Evolutionary conservation across 2,797 vertebrate species (phyloP).

Genomic region (Liasis olivaceus): DNA sequence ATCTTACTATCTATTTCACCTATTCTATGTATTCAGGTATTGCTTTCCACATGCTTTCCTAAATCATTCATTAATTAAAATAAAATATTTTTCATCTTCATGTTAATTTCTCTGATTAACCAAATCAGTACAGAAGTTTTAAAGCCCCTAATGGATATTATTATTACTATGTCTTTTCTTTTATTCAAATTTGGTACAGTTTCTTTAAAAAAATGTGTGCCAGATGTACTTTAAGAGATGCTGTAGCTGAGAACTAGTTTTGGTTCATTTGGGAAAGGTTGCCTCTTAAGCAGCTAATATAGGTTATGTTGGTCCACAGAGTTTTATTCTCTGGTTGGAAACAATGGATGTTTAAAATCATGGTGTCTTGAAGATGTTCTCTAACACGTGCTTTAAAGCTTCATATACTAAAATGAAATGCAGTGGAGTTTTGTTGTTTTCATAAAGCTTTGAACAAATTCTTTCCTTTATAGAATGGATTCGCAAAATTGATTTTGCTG

Average conservation of each 20-base stretch:
- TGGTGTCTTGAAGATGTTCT: neutral
- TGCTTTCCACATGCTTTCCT: neutral
- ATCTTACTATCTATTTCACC: neutral
- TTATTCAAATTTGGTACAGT: neutral
- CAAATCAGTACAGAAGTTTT: neutral
- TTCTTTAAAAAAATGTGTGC: neutral
- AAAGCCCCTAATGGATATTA: neutral
- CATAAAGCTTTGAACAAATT: neutral
- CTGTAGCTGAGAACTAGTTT: neutral
- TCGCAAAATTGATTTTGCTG: neutral
- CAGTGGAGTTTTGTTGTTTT: neutral
- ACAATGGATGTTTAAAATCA: neutral
- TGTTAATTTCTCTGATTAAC: neutral
- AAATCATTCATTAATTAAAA: neutral
- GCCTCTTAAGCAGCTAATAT: neutral
- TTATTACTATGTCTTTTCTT: neutral
- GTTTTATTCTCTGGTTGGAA: neutral
- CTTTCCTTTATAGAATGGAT: neutral
- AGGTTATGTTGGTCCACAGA: neutral
- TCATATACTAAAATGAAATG: neutral
- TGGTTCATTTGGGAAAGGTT: neutral
- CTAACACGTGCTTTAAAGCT: neutral
- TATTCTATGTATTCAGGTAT: too few species aligned
- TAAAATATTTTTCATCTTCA: neutral
- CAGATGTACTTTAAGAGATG: neutral